These are phyloP conservation scores for Gorilla gorilla DNA, from an alignment of 2,113 vertebrate species.

Conservation along the genomic window DNA sequence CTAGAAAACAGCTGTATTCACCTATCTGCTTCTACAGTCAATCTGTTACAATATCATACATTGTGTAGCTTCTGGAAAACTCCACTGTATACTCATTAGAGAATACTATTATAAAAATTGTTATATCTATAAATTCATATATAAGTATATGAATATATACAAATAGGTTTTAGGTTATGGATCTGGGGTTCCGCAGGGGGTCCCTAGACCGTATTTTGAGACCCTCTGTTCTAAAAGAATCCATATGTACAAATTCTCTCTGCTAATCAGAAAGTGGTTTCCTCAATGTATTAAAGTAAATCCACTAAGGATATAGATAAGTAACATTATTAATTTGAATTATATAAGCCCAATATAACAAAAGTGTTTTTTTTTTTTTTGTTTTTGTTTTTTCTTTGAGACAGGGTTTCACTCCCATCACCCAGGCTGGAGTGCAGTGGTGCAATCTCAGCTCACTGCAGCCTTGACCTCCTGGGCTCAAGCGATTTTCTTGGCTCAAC, in stretches of 20 bases:
- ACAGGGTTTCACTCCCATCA: too few relatives aligned
- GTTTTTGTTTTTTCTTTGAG: too few relatives aligned
- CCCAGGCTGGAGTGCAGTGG: too few relatives aligned
- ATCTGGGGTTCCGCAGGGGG: not conserved
- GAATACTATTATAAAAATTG: not conserved
- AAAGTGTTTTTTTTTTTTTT: not conserved
- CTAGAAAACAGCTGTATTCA: slow-evolving; percentile 47
- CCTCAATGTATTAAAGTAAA: not conserved
- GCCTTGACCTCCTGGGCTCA: too few relatives aligned
- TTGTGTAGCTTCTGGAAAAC: not conserved
- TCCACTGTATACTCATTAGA: not conserved
- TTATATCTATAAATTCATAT: not conserved
- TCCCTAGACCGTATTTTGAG: not conserved
- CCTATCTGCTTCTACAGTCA: not conserved
- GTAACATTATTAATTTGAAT: not conserved
- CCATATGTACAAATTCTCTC: not conserved
- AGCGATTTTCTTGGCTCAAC: too few relatives aligned
- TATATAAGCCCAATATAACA: not conserved
- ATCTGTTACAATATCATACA: not conserved
- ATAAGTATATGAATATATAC: not conserved
- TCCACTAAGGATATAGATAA: not conserved
- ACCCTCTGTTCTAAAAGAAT: not conserved
- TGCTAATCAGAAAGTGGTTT: slow-evolving; percentile 16
- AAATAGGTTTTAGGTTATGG: not conserved
- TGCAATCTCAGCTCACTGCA: too few relatives aligned